A percentile compares a stretch with the other conserved stretches of the same genome.
phyloP scores from a whole-genome alignment of 2,888 invertebrate genomes.

The Hetaerina titia region DNA sequence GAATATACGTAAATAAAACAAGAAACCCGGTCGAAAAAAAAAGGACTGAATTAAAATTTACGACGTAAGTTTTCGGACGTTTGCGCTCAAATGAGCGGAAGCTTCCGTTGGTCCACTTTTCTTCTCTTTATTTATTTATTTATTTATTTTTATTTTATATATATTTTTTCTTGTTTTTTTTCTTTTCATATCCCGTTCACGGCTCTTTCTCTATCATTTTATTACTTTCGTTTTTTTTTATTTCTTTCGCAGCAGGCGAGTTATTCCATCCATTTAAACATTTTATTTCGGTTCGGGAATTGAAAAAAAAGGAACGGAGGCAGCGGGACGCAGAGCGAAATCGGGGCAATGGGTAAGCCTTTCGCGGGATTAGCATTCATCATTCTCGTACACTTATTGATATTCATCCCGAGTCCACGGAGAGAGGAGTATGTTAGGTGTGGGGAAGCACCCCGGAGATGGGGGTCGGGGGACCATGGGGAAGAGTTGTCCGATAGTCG shows the following conservation, averaged over 20 bases:
- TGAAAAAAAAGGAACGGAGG: neutral
- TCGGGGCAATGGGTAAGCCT: conserved; percentile 43
- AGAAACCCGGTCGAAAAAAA: neutral
- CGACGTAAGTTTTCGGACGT: neutral
- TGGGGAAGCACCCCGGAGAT: neutral
- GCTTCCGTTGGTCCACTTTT: neutral
- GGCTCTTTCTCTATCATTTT: neutral
- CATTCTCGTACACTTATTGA: conserved; percentile 52
- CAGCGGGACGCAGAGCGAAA: neutral
- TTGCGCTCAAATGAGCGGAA: conserved; percentile 15
- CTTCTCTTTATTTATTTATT: too few species aligned
- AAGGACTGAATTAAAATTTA: neutral
- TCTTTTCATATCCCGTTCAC: neutral
- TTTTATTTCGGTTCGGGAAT: neutral
- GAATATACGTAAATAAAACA: neutral
- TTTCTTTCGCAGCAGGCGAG: neutral
- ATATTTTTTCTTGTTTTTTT: neutral
- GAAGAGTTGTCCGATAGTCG: neutral
- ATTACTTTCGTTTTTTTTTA: neutral
- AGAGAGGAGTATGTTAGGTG: neutral
- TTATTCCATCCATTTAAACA: neutral
- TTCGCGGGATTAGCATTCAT: conserved; percentile 54
- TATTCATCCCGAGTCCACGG: conserved; percentile 25
- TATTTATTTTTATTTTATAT: too few species aligned
- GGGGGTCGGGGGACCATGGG: neutral